Evolutionary conservation across 2,797 vertebrate genomes (phyloP), one percentile per base, ranked within the genome.

Genomic region (Erpetoichthys calabaricus): DNA sequence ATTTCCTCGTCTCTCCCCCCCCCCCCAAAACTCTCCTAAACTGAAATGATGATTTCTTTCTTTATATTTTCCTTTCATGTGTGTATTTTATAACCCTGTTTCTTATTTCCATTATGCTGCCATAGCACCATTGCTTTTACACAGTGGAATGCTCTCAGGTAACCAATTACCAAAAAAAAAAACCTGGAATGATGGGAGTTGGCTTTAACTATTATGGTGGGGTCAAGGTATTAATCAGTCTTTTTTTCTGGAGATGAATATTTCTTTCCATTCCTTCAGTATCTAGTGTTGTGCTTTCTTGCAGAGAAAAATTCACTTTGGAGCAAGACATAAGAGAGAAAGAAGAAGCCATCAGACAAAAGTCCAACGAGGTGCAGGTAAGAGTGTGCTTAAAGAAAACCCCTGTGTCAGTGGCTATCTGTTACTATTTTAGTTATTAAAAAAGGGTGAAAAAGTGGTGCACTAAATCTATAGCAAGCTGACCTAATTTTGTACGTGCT

Each of bases 321-420:
- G 95, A 99, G 62, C 94, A 98, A 63, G 95, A 99, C 70, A 96
- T 99, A 66, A 78, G 93, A 60, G 95, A 99, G 58, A 86, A 92
- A 9, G 95, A 99, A 65, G 92, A 94, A 56, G 83, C 91, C 50
- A 90, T 98, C 67, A 84, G 91, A 56, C 89, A 96, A 67, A 97
- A 97, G 77, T 85, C 82, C 53, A 86, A 59, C 0, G 93, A 98
- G 71, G 93, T 99, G 8, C 95, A 98, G 93, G 95, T 98, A 68
- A 72, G 77, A 43, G 3, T 25, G 25, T 25, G 25, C 25, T 25
- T 25, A 25, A 25, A 25, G 25, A 25, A 25, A 25, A 25, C 25
- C 25, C 25, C 25, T 25, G 25, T 25, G 2, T 25, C 25, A 25
- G 25, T 25, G 25, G 25, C 25, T 25, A 25, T 25, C 25, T 25